Base-by-base conservation (phyloP, 2,113 vertebrate genomes). In the Lontra canadensis region DNA sequence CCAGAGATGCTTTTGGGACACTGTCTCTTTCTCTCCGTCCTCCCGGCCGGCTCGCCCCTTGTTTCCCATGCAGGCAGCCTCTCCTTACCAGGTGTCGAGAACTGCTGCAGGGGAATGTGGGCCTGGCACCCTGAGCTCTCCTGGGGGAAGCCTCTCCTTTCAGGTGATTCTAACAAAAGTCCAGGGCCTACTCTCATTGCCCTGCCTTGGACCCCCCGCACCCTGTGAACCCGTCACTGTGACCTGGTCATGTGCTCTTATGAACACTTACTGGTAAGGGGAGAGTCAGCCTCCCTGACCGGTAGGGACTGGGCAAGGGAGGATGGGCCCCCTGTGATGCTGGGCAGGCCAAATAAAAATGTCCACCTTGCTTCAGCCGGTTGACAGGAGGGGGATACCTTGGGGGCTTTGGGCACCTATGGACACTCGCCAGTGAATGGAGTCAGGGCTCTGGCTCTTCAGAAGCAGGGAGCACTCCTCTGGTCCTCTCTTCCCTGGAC, bases 401-500 rank as follows among this genome's bases (percentile, higher is more conserved):
- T 1, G 39, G 12, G 57, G 18, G 7, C 10, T n/a, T 21, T 6
- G 0, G n/a, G 29, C 17, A 9, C 67, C 65, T 34, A 23, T 10
- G 7, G 52, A 74, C 29, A 18, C 29, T 15, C 1, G 0, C 26
- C 1, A 7, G 39, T 71, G 12, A 2, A 0, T 20, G n/a, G 55
- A 17, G 36, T 17, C 65, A 17, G 67, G 61, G 14, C 52, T 14
- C n/a, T 11, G 20, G 80, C 36, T 36, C 25, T 63, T 44, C 21
- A 36, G 49, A 42, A 86, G 29, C 71, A 59, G 29, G 3, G n/a
- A 34, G 2, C 36, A 14, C 7, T 15, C 11, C n/a, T 88, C 29
- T 23, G 71, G 29, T 15, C 57, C 13, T 55, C 44, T 63, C 6
- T 4, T 61, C 55, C 26, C 11, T 14, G n/a, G 17, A 6, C 21